phyloP scores from a whole-genome alignment of 2,888 invertebrate genomes.

The Callyntrura sp. region DNA sequence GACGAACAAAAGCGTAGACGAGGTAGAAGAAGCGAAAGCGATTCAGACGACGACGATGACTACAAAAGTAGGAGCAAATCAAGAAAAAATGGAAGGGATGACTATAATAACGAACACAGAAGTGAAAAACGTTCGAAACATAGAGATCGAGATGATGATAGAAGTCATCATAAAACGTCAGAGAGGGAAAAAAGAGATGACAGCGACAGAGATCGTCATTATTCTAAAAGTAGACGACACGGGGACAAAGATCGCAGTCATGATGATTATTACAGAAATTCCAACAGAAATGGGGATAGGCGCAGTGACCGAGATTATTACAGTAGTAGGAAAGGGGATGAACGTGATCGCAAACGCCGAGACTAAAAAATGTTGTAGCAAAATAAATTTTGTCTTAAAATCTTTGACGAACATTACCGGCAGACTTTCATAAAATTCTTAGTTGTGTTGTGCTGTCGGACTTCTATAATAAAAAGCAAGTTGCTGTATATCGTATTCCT shows the following conservation, averaged over 20 bases:
- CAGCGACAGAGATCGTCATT: background rate
- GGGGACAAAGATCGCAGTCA: background rate
- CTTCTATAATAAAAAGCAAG: too few species aligned
- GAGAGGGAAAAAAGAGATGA: constrained; percentile 36
- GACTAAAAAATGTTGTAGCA: too few species aligned
- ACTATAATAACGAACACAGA: background rate
- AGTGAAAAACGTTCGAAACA: background rate
- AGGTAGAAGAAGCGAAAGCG: background rate
- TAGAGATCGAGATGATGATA: background rate
- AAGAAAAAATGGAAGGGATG: constrained; percentile 6
- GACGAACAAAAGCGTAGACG: background rate
- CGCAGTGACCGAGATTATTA: constrained; percentile 13
- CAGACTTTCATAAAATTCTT: too few species aligned
- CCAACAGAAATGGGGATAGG: constrained; percentile 1
- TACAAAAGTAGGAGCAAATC: constrained; percentile 51
- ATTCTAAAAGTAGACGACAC: constrained; percentile 27
- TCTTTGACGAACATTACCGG: too few species aligned
- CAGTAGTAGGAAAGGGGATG: constrained; percentile 21
- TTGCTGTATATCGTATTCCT: too few species aligned
- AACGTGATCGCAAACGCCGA: constrained; percentile 44
- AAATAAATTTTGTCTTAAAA: too few species aligned
- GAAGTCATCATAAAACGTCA: background rate
- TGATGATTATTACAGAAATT: constrained; percentile 39
- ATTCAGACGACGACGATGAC: constrained; percentile 35
- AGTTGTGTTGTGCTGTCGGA: too few species aligned